A percentile compares a stretch with the other conserved stretches of the same genome.
These are phyloP conservation scores for Dastarcus helophoroides DNA, from an alignment of 2,888 invertebrate species.

Conservation along the genomic window DNA sequence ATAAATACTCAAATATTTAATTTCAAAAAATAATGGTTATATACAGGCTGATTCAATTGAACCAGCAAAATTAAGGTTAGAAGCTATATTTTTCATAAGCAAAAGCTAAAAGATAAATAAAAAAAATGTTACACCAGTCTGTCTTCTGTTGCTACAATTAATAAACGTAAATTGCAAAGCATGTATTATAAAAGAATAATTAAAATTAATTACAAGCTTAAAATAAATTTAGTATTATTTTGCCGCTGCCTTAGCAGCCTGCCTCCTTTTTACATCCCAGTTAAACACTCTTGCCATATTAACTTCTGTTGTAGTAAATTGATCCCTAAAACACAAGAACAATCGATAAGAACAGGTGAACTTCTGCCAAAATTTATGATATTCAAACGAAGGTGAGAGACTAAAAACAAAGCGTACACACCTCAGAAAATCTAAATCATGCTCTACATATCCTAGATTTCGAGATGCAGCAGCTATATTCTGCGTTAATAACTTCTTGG, in stretches of 20 bases:
- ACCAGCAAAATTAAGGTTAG: too few species aligned
- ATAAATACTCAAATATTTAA: too few species aligned
- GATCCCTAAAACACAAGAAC: constrained; percentile 59
- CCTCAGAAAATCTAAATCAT: constrained; percentile 88
- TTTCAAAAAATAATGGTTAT: too few species aligned
- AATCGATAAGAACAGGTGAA: constrained; percentile 2
- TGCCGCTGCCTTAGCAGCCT: constrained; percentile 50
- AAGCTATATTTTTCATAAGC: too few species aligned
- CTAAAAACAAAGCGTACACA: constrained; percentile 25
- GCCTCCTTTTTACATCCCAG: constrained; percentile 91
- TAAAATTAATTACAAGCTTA: too few species aligned
- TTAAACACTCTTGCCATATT: constrained; percentile 98
- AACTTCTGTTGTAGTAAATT: constrained; percentile 96
- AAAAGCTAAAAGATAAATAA: too few species aligned
- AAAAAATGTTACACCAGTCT: too few species aligned
- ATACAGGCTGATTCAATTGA: too few species aligned
- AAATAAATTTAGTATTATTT: too few species aligned
- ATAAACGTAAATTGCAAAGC: too few species aligned
- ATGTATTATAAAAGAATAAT: too few species aligned
- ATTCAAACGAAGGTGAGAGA: not conserved
- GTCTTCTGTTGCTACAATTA: too few species aligned
- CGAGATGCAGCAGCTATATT: constrained; percentile 76
- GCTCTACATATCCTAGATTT: constrained; percentile 74
- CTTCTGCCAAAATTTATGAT: not conserved
- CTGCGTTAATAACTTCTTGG: constrained; percentile 68